A percentile compares a stretch with the other conserved stretches of the same genome.
Evolutionary conservation across 1,140 invertebrate genomes (phyloP).

Genomic region (Trinorchestia longiramus): DNA sequence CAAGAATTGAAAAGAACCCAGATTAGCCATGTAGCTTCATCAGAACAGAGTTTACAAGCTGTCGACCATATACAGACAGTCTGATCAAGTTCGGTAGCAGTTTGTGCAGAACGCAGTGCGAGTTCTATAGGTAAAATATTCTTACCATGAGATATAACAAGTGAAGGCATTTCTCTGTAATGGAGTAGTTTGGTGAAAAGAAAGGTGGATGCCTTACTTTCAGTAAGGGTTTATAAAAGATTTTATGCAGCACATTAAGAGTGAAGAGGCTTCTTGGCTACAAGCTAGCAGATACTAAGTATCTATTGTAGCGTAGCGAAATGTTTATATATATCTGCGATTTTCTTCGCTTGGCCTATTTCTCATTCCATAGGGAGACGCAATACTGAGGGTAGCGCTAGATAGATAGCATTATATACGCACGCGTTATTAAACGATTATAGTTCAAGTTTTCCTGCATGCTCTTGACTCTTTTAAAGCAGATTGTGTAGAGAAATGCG

Average conservation of each 20-base stretch:
- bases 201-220: neutral
- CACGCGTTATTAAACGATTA: neutral
- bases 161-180: neutral
- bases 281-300: neutral
- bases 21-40: neutral
- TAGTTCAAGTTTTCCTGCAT: neutral
- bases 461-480: neutral
- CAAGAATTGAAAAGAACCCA: neutral
- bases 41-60: neutral
- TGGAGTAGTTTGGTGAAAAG: neutral
- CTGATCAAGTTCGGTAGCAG: neutral
- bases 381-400: neutral
- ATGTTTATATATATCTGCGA: neutral
- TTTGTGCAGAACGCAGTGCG: neutral
- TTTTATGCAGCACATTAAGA: neutral
- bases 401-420: neutral
- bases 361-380: neutral
- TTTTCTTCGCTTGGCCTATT: neutral
- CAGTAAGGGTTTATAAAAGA: neutral
- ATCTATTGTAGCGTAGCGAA: neutral
- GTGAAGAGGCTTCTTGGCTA: neutral
- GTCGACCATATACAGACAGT: neutral
- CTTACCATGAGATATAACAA: neutral
- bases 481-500: neutral
- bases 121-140: neutral